Evolutionary conservation across 2,888 invertebrate genomes (phyloP), one percentile per base, ranked within the genome.

Genomic region (Boloria selene): DNA sequence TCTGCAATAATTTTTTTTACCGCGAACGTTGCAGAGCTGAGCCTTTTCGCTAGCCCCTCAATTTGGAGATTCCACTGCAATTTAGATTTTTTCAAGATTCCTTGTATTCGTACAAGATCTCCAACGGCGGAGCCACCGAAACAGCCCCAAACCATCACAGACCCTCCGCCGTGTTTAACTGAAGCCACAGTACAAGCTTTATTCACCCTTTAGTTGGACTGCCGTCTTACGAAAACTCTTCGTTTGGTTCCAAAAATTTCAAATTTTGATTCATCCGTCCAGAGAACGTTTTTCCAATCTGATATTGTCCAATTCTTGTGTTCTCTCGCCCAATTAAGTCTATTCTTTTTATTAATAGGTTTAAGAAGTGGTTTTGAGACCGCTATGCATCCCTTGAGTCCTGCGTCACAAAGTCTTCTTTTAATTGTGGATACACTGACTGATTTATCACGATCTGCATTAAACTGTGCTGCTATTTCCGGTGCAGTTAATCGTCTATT

Each of bases 101-200:
- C 55, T 44, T 44, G 16, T 44, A 55, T 55, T 44, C 18, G 26
- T 13, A 55, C 55, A 42, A 55, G 14, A 55, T 55, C 14, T 55
- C 55, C 55, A 14, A 17, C 18, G 14, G 44, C 17, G 22, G 13
- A 55, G n/a, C 55, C 44, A 17, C 44, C 16, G 18, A 44, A 55
- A 42, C 42, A 42, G 13, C 55, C 44, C 18, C 44, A 55, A 44
- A 55, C 44, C 18, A 55, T 44, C 10, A 42, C 55, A 44, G 44
- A 55, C n/a, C 44, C 55, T 17, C 55, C 55, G 18, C 55, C 44
- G 14, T 44, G 55, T n/a, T 55, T 44, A 14, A 55, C 55, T 54
- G 53, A 54, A 54, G 44, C 42, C 4, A 18, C 3, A 22, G 22
- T 22, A 22, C 22, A 22, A 22, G 22, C 22, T 1, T 44, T 22